Percentiles rank a stretch among this genome's conserved stretches.
These are phyloP conservation scores for Parnassius mnemosyne DNA, from an alignment of 2,888 invertebrate genomes.

Conservation along the genomic window DNA sequence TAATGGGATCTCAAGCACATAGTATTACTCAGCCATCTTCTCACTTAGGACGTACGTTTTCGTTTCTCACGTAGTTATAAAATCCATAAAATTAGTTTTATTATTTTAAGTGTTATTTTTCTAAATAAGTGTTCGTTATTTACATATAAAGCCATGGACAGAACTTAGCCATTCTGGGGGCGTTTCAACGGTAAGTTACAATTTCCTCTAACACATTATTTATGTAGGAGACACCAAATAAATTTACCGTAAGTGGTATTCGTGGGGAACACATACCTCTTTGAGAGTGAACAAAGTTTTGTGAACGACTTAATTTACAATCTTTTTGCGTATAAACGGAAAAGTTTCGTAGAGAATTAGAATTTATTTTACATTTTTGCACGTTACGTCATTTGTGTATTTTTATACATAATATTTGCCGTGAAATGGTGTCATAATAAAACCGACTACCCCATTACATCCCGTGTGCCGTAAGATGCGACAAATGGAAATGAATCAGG, in stretches of 20 bases:
- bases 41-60: no score
- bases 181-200: slow-evolving; percentile 62
- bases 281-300: slow-evolving; percentile 40
- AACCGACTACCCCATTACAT: no score
- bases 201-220: slow-evolving; percentile 55
- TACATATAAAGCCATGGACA: background rate
- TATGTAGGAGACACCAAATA: slow-evolving; percentile 64
- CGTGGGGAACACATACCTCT: slow-evolving; percentile 50
- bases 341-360: no score
- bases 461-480: no score
- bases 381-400: background rate
- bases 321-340: background rate
- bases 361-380: no score
- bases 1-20: no score
- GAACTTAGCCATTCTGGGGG: slow-evolving; percentile 29
- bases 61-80: no score
- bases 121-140: background rate
- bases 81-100: no score
- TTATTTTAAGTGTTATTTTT: no score
- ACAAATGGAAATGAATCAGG: no score
- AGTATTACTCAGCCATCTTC: no score
- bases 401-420: background rate
- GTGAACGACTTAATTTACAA: slow-evolving; percentile 33
- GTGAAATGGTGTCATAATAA: background rate
- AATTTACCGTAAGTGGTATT: slow-evolving; percentile 69